Base-by-base conservation (phyloP, 2,113 vertebrate species). In the Chamaea fasciata region DNA sequence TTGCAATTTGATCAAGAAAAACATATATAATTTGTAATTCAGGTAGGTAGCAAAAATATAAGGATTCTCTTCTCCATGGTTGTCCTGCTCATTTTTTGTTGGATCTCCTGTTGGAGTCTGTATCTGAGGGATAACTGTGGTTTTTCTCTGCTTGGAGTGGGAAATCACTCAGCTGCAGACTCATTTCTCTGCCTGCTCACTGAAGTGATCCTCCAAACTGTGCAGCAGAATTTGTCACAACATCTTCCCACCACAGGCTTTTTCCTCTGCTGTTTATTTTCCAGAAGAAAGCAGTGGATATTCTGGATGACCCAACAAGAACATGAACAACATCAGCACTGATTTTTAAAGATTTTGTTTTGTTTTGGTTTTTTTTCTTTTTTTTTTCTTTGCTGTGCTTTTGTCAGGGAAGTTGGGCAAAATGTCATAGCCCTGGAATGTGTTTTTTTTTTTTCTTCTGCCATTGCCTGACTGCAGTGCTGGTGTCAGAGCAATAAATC, bases 41-140 rank as follows among this genome's bases (percentile, higher is more conserved):
- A 62, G 63, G 19, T 4, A 21, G 13, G 30, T 12, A 52, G 41
- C 7, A 19, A 39, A 78, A 30, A 28, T 8, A 9, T 44, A 39
- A 62, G 15, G 42, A 27, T 70, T 60, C 11, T 16, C 16, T 53
- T 71, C 81, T 42, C 55, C 6, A 4, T 7, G 18, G 10, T 27
- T 31, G 28, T 53, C 33, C 53, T 46, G 39, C 76, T 67, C 10
- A 1, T 59, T 81, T 87, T 73, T 47, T 86, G 14, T 39, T 39
- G 39, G 27, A 23, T 22, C 1, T 1, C 1, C 46, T 73, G 20
- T 20, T 77, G 68, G 35, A 64, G 46, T 55, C 22, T 1, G 0
- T 13, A 15, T 31, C 70, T 87, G 24, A 3, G 21, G 56, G 56
- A 33, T 64, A 42, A 33, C 18, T 56, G 11, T 50, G 79, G 13